Base-by-base conservation (phyloP, 2,797 vertebrate species). In the Erithacus rubecula region DNA sequence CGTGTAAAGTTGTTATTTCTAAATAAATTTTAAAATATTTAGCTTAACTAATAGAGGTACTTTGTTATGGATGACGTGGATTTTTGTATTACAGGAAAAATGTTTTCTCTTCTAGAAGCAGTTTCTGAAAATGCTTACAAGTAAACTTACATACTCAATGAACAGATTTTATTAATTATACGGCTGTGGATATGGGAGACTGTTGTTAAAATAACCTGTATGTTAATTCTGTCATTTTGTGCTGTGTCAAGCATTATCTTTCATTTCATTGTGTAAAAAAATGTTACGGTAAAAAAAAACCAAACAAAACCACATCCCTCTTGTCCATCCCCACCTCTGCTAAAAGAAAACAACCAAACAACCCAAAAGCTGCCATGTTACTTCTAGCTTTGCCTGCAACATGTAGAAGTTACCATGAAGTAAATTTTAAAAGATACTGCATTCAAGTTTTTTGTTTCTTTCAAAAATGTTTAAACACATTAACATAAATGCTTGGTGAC, bases 211-310 rank as follows among this genome's bases (percentile, higher is more conserved):
- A 30, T 63, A 85, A 65, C 5, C 15, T 39, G 8, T 43, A 1
- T 58, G 27, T 76, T 53, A 68, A 11, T 41, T 75, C 5, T 4
- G 2, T 63, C 3, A 9, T 49, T 93, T 89, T 93, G 43, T 77
- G 39, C 24, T 43, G 12, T 80, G 22, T 27, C 36, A 63, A 83
- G 22, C n/a, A 11, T 63, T 65, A 27, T 44, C 0, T 9, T 83
- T 19, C 3, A 60, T 69, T 83, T 83, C 23, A 58, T 5, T 24
- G 16, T 15, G 13, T 63, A 64, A 63, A 56, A 24, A 64, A 64
- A 24, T 16, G 3, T 37, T 69, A 39, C 0, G 2, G 12, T 34
- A 16, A 37, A 63, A 81, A 49, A 55, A 2, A 0, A 3, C 6
- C 4, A 36, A 23, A 29, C 18, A 47, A n/a, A 63, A 83, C 0